phyloP scores from a whole-genome alignment of 2,888 invertebrate genomes.

The Onchidella celtica region DNA sequence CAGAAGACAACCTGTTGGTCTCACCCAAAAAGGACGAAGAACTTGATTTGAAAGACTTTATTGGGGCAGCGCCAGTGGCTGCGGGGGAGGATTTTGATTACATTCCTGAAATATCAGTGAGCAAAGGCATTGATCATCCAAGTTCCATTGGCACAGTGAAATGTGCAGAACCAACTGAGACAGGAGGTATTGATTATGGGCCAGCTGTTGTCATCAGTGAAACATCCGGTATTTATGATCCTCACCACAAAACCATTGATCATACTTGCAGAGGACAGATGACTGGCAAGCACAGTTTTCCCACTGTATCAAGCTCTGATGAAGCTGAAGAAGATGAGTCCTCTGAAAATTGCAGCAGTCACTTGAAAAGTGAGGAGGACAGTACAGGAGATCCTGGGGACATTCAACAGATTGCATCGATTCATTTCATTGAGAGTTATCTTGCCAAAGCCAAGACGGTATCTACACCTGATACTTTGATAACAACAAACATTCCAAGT shows the following conservation, averaged over 20 bases:
- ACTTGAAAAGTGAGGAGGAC: background rate
- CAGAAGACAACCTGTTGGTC: conserved; percentile 31
- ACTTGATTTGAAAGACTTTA: background rate
- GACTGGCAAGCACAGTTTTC: too few species aligned
- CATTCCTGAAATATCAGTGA: background rate
- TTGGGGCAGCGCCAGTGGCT: conserved; percentile 25
- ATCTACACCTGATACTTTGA: too few species aligned
- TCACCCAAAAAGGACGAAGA: background rate
- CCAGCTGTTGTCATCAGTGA: background rate
- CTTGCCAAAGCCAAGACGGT: too few species aligned
- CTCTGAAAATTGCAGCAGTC: background rate
- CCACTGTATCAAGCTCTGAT: background rate
- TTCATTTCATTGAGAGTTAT: too few species aligned
- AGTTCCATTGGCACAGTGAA: too few species aligned
- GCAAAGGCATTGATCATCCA: background rate
- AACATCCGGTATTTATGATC: too few species aligned
- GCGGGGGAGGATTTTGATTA: conserved; percentile 18
- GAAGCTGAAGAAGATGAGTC: background rate
- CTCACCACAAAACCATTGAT: too few species aligned
- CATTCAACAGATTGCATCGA: too few species aligned
- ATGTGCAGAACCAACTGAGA: too few species aligned
- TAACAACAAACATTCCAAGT: too few species aligned
- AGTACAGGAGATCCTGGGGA: background rate
- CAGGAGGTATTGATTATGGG: too few species aligned
- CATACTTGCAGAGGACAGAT: too few species aligned